Evolutionary conservation across 2,113 vertebrate genomes (phyloP), one percentile per base, ranked within the genome.

Genomic region (Podarcis cretensis): DNA sequence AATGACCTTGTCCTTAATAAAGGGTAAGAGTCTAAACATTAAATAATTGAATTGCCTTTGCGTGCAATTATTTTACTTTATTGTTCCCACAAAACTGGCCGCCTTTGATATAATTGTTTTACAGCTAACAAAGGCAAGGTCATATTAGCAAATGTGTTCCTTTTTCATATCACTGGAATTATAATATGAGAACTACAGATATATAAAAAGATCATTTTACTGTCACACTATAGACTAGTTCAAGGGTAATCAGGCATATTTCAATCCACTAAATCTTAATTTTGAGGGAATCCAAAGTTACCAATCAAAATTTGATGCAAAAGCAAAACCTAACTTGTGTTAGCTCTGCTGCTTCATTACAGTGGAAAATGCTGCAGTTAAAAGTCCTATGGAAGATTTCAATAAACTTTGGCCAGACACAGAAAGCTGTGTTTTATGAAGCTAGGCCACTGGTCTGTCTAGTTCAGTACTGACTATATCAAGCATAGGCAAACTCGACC

Each of bases 191-290:
- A 89, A 85, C 20, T 92, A 48, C 32, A 93, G 88, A 76, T 3
- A 8, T 79, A 21, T 80, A 25, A 90, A 87, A 92, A 84, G 16
- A 79, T 85, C 57, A 90, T 63, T 90, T 37, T 91, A 3, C n/a
- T 90, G 59, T 82, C 32, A 80, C 5, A 71, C 23, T 81, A 83
- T 78, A 92, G n/a, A 48, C 3, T 77, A 89, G 3, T 90, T 95
- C 75, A 89, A 92, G 76, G 35, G 71, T 89, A 89, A 93, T 89
- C 81, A 94, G 43, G 71, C 85, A 92, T 40, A 21, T 93, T 95
- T 76, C 0, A 80, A 76, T 94, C 73, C 14, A 75, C 10, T 83
- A 57, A 84, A 90, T 94, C 95, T 18, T 74, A 87, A 75, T 87
- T 54, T 93, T 93, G 84, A 94, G 0, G 48, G 83, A 23, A 59